Evolutionary conservation across 2,888 invertebrate species (phyloP).

Genomic region (Seira ritae): DNA sequence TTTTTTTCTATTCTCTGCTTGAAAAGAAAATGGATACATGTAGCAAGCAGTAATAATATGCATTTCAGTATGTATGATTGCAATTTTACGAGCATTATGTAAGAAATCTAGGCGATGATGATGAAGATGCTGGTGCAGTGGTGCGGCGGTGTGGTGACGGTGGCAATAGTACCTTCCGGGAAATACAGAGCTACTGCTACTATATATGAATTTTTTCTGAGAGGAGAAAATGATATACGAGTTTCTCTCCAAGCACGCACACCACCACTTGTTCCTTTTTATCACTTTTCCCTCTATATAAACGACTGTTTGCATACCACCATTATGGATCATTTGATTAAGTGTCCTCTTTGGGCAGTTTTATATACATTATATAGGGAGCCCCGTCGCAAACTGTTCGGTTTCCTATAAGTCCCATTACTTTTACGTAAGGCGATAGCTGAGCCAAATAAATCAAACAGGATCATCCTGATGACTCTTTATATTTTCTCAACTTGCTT

Average conservation of each 20-base stretch:
- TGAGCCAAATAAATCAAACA: constrained; percentile 53
- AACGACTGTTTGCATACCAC: constrained; percentile 56
- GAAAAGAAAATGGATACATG: not conserved
- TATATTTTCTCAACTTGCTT: constrained; percentile 51
- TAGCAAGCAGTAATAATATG: constrained; percentile 2
- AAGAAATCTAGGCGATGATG: not conserved
- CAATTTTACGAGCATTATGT: not conserved
- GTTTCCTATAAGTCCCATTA: not conserved
- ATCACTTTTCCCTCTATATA: constrained; percentile 24
- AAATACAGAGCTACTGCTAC: no score
- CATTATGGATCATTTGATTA: constrained; percentile 60
- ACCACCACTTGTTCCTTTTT: constrained; percentile 7
- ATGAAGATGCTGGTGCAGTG: not conserved
- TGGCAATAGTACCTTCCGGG: not conserved
- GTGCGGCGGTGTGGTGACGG: not conserved
- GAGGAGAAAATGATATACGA: not conserved
- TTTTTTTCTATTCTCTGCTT: not conserved
- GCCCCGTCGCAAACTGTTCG: not conserved
- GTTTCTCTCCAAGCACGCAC: not conserved
- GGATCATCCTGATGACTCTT: constrained; percentile 56
- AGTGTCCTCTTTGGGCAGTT: constrained; percentile 53
- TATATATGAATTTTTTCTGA: not conserved
- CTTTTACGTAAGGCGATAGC: constrained; percentile 28
- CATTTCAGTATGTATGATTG: not conserved
- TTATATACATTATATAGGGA: constrained; percentile 32